Evolutionary conservation across 2,888 invertebrate species (phyloP).

Genomic region (Andrena hattorfiana): DNA sequence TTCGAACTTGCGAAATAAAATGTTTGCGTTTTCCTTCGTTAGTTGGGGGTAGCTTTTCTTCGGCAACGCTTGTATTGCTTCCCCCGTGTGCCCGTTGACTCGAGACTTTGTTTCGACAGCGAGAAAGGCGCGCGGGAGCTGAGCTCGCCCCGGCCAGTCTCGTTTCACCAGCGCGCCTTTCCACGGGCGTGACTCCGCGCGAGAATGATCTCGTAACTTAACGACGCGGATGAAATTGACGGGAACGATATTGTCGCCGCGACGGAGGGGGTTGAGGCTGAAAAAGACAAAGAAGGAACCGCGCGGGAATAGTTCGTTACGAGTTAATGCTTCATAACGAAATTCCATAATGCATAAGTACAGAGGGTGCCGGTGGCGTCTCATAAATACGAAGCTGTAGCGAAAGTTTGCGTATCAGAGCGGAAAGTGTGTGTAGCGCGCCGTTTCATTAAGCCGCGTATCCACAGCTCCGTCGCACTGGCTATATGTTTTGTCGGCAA

Average conservation of each 20-base stretch:
- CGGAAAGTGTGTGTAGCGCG: slow-evolving; percentile 37
- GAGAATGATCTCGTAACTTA: background rate
- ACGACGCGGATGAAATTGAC: background rate
- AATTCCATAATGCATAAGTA: slow-evolving; percentile 32
- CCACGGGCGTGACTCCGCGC: background rate
- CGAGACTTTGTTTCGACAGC: slow-evolving; percentile 4
- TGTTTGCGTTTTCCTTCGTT: slow-evolving; percentile 55
- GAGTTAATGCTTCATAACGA: slow-evolving; percentile 25
- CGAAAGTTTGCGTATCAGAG: slow-evolving; percentile 21
- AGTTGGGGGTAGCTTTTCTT: slow-evolving; percentile 24
- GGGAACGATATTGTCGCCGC: background rate
- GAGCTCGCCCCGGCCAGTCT: background rate
- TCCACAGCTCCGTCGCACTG: slow-evolving; percentile 34
- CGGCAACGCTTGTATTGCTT: slow-evolving; percentile 24
- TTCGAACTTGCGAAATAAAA: slow-evolving; percentile 50
- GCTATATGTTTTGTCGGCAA: slow-evolving; percentile 29
- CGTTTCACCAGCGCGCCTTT: background rate
- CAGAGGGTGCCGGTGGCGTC: background rate
- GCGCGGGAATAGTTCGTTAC: background rate
- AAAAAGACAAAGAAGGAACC: background rate
- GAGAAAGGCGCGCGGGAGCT: background rate
- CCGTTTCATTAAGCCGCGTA: slow-evolving; percentile 58
- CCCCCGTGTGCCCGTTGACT: slow-evolving; percentile 7
- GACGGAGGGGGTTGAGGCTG: background rate
- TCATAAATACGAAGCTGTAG: slow-evolving; percentile 14